Evolutionary conservation across 2,888 invertebrate genomes (phyloP).

Genomic region (Euspilapteryx auroguttella): DNA sequence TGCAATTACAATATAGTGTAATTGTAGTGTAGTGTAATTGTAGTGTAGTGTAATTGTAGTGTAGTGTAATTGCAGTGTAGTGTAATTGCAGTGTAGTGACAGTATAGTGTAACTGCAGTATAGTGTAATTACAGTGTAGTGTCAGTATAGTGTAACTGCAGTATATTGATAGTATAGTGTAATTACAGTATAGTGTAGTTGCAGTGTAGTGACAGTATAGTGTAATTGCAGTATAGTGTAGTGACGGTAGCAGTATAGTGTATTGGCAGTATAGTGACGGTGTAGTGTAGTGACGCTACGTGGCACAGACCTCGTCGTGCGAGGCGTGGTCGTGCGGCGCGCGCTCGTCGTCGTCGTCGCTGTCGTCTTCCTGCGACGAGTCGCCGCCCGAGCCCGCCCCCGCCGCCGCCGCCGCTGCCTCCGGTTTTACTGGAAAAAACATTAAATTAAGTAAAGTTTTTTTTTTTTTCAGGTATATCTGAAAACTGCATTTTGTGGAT

Average conservation of each 20-base stretch:
- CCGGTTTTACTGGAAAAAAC: conserved; percentile 20
- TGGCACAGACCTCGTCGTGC: conserved; percentile 65
- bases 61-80: too few relatives aligned
- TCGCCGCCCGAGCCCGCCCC: conserved; percentile 58
- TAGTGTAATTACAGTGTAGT: too few relatives aligned
- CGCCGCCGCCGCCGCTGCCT: conserved; percentile 18
- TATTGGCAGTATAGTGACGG: neutral
- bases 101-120: too few relatives aligned
- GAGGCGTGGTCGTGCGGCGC: conserved; percentile 59
- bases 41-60: too few relatives aligned
- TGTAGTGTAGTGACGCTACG: neutral
- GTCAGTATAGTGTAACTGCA: too few relatives aligned
- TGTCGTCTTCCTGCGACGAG: conserved; percentile 75
- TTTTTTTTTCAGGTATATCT: too few relatives aligned
- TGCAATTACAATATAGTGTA: too few relatives aligned
- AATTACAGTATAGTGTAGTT: neutral
- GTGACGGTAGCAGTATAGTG: neutral
- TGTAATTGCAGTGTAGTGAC: too few relatives aligned
- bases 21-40: too few relatives aligned
- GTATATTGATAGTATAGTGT: too few relatives aligned
- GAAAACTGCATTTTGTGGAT: too few relatives aligned
- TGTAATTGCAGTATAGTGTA: neutral
- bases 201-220: neutral
- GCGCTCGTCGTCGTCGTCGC: conserved; percentile 72
- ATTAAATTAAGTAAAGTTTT: neutral